Evolutionary conservation across 1,140 invertebrate species (phyloP), one percentile per base, ranked within the genome.

Genomic region (Bombus haemorrhoidalis): DNA sequence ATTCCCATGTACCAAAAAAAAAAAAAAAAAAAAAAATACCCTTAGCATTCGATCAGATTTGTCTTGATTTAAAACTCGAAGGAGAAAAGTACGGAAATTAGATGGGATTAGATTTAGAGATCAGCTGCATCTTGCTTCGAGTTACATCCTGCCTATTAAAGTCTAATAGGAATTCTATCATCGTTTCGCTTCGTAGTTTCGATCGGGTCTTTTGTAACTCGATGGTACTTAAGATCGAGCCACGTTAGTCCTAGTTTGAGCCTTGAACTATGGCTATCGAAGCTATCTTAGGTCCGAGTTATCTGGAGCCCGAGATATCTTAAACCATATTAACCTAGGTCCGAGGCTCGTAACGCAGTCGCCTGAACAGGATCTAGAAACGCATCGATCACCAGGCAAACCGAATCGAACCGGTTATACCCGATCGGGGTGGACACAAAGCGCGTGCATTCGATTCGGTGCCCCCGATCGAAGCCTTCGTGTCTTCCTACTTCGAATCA

Each of bases 291-390:
- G 39, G 76, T n/a, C 37, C 34, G 64, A 78, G 28, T 78, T 83
- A 78, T 79, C 82, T 25, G 10, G 15, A 57, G 47, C 22, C 47
- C 13, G 32, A 47, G 75, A 57, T 80, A 64, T 53, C 68, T 85
- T 18, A 39, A 64, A 72, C 68, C 57, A 57, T 72, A 85, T 85
- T 85, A 85, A 64, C 83, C 83, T 85, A 64, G 83, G 68, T 85
- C 77, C 57, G 68, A 39, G 57, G 47, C 64, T 43, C 62, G 73
- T 78, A 53, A 84, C 74, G 28, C 74, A 59, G 47, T 53, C 39
- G 71, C 34, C 25, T 43, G 53, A 84, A 57, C 83, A 85, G 83
- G 83, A 85, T 85, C 77, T 85, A 80, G 83, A 78, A 85, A 80
- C 83, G 83, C 68, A 78, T 72, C 71, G 53, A 43, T 73, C 78